Evolutionary conservation across 2,797 vertebrate genomes (phyloP).

Genomic region (Philypnodon macrostomus): DNA sequence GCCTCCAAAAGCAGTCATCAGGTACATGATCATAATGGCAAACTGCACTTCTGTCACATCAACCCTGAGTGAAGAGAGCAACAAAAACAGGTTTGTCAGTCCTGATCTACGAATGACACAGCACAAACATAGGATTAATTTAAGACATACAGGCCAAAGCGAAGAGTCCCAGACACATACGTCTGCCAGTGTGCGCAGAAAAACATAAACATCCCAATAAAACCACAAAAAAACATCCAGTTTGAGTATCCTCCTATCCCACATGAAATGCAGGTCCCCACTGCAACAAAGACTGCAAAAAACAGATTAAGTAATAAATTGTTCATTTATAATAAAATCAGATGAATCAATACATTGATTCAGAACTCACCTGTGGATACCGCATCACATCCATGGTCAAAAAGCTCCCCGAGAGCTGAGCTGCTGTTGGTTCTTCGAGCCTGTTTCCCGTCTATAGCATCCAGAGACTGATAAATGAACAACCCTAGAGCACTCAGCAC

Average conservation of each 20-base stretch:
- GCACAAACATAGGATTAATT: neutral
- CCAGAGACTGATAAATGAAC: slow-evolving; percentile 95
- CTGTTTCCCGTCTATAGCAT: slow-evolving; percentile 97
- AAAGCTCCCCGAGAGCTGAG: slow-evolving; percentile 93
- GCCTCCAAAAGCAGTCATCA: slow-evolving; percentile 87
- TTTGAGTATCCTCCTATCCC: slow-evolving; percentile 84
- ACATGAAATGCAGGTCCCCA: slow-evolving; percentile 87
- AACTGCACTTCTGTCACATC: slow-evolving; percentile 97
- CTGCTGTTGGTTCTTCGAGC: slow-evolving; percentile 94
- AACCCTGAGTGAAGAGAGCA: slow-evolving; percentile 71
- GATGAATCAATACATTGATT: too few species aligned
- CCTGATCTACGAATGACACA: neutral
- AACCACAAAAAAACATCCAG: slow-evolving; percentile 95
- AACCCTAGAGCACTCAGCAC: slow-evolving; percentile 88
- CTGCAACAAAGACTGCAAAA: slow-evolving; percentile 87
- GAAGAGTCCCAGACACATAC: slow-evolving; percentile 92
- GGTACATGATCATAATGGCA: slow-evolving; percentile 83
- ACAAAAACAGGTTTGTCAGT: neutral
- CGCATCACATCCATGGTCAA: slow-evolving; percentile 97
- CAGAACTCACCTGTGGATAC: slow-evolving; percentile 88
- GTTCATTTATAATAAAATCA: neutral
- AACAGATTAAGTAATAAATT: neutral
- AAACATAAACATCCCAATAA: slow-evolving; percentile 95
- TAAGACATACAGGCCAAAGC: slow-evolving; percentile 90
- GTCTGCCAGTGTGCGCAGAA: slow-evolving; percentile 99